Base-by-base conservation (phyloP, 2,888 invertebrate species). In the Scaptomyza polygonia region DNA sequence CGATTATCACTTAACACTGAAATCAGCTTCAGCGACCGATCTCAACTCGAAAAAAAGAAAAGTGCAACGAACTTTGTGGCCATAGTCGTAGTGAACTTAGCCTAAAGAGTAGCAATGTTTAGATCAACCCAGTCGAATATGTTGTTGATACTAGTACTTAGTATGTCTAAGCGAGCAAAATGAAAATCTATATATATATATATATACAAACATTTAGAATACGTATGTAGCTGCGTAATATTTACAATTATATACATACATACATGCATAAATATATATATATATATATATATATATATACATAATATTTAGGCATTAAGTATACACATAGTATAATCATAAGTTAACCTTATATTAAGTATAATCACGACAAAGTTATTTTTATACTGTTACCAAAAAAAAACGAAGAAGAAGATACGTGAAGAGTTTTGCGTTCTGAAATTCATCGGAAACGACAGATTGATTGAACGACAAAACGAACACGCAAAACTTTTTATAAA, bases 1-100 rank as follows among this genome's bases (percentile, higher is more conserved):
- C 42, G 32, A 64, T 45, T 45, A 44, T 70, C 74, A 77, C 44
- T 56, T 54, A 67, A 81, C 66, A 81, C 66, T 71, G 72, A 78
- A 82, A 88, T 88, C 87, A 89, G 88, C 87, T 87, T 87, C 89
- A 88, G 78, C 83, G 69, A 88, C 79, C 79, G 87, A 87, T 87
- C 87, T 87, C 87, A 86, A 76, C 52, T 39, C n/a, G n/a, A 45
- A 51, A 25, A 25, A 25, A 3, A 25, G 5, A 67, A 76, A 71
- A 76, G 77, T 81, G 82, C 82, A 88, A 84, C 79, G 87, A 78
- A 82, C 78, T 79, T 85, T 86, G 67, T 83, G 77, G 83, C 77
- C 74, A 67, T 84, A 79, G 79, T 81, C 67, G 62, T 86, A 86
- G 87, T 67, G 59, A 61, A 75, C 68, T 59, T 72, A 75, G 74